A percentile compares a stretch with the other conserved stretches of the same genome.
Conservation (phyloP, 2,797 vertebrate species). For the Antennarius maculatus region DNA sequence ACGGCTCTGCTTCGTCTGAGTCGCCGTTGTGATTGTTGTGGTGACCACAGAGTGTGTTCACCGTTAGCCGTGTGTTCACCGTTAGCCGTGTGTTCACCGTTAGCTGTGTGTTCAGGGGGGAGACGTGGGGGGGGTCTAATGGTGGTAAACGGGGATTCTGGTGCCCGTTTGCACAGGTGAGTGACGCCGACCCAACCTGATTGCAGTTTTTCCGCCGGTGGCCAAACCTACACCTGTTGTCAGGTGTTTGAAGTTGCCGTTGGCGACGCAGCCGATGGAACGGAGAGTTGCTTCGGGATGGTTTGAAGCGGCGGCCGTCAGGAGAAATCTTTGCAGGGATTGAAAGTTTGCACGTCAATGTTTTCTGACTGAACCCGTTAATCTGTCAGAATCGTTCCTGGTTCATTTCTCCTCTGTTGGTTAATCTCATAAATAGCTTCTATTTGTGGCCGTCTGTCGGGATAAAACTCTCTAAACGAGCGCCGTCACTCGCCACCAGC, state of each 20-base stretch:
- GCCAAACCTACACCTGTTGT: neutral
- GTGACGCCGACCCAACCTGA: conserved; percentile 4
- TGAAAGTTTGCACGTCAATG: neutral
- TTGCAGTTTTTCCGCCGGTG: conserved; percentile 2
- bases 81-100: conserved; percentile 28
- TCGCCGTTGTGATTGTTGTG: conserved; percentile 40
- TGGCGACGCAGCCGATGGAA: conserved; percentile 20
- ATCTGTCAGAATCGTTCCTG: neutral
- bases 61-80: conserved; percentile 28
- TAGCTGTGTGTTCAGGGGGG: conserved; percentile 20
- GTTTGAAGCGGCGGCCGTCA: conserved; percentile 2
- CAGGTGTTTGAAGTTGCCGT: conserved; percentile 11
- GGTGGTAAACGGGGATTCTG: conserved; percentile 62
- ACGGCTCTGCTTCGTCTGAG: conserved; percentile 49
- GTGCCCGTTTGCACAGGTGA: conserved; percentile 57
- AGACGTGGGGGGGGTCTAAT: conserved; percentile 44
- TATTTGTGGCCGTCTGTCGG: neutral
- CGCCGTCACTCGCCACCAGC: neutral
- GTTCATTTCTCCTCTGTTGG: neutral
- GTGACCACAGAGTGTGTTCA: conserved; percentile 31
- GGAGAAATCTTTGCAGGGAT: neutral
- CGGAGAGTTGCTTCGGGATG: conserved; percentile 6
- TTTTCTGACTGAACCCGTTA: no score
- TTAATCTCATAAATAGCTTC: neutral
- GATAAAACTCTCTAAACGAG: no score